These are phyloP conservation scores for Leucozona laternaria DNA, from an alignment of 2,888 invertebrate genomes.

Conservation along the genomic window DNA sequence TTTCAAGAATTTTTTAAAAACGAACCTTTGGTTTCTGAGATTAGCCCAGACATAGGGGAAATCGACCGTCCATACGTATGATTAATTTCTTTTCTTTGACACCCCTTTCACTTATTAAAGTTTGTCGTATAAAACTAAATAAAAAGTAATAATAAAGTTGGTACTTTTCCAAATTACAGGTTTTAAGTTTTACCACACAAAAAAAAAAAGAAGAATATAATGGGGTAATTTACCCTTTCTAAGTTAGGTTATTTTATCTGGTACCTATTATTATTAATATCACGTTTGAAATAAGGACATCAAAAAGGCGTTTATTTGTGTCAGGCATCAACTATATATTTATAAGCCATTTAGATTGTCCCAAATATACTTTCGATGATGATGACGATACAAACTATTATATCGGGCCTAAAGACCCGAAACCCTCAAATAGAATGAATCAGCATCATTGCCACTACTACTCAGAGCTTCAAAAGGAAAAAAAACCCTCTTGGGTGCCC, in stretches of 20 bases:
- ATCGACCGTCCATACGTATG: no score
- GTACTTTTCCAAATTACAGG: background rate
- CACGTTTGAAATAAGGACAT: slow-evolving; percentile 22
- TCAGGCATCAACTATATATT: background rate
- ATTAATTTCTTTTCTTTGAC: no score
- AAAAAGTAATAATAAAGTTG: background rate
- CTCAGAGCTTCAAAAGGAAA: background rate
- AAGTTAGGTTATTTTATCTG: background rate
- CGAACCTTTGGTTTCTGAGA: no score
- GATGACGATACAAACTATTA: slow-evolving; percentile 2
- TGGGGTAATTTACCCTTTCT: background rate
- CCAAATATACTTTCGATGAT: slow-evolving; percentile 29
- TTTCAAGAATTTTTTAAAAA: no score
- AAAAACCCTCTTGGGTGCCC: slow-evolving; percentile 17
- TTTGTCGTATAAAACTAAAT: background rate
- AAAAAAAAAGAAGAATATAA: background rate
- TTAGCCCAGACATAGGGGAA: no score
- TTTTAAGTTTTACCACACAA: background rate
- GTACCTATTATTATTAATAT: background rate
- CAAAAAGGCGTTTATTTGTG: slow-evolving; percentile 34
- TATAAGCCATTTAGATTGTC: slow-evolving; percentile 36
- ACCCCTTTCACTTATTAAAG: background rate
- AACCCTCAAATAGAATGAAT: slow-evolving; percentile 19
- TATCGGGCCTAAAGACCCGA: slow-evolving; percentile 13
- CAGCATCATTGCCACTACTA: slow-evolving; percentile 23